Evolutionary conservation across 2,113 vertebrate genomes (phyloP).

Genomic region (Himantopus leucocephalus): DNA sequence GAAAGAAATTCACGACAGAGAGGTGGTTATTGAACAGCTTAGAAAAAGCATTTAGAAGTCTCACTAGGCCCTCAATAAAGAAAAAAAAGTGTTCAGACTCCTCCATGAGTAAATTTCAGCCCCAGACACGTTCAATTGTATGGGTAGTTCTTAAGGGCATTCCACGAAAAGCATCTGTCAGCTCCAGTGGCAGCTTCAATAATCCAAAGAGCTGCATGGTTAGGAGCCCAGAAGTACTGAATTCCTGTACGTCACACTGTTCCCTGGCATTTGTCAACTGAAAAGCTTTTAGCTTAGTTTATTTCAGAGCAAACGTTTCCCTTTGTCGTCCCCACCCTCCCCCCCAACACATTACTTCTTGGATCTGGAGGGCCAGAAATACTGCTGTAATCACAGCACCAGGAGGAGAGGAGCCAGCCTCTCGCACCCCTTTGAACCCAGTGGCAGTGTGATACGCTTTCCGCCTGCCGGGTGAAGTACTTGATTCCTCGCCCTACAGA

Average conservation of each 20-base stretch:
- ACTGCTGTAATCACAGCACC: neutral
- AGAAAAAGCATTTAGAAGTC: neutral
- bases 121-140: neutral
- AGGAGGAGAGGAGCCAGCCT: neutral
- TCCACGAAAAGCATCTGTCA: neutral
- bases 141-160: neutral
- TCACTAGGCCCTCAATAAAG: neutral
- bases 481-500: neutral
- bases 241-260: neutral
- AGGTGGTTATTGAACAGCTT: neutral
- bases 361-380: neutral
- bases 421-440: neutral
- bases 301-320: neutral
- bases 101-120: neutral
- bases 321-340: neutral
- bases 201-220: neutral
- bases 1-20: neutral
- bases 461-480: neutral
- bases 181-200: neutral
- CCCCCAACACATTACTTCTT: neutral
- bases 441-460: accelerated
- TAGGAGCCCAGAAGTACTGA: neutral
- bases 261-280: neutral
- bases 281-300: neutral
- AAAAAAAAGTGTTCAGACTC: neutral